Base-by-base conservation (phyloP, 2,888 invertebrate genomes). In the Unio pictorum region DNA sequence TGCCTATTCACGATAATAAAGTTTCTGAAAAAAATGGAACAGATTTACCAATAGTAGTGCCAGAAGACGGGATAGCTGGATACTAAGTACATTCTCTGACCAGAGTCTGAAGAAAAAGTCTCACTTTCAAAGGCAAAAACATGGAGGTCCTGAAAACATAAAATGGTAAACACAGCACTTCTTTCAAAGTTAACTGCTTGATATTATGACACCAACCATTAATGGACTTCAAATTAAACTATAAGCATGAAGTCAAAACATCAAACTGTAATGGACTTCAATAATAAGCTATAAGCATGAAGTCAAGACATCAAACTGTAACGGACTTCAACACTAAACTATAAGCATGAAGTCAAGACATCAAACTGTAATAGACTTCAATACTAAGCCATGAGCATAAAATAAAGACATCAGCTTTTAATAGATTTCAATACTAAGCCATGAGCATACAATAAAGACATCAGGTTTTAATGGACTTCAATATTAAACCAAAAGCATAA, bases 91-190 rank as follows among this genome's bases (percentile, higher is more conserved):
- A 84, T 76, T 58, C 89, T 80, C 74, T 86, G 84, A 17, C 89
- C 89, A 17, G 71, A 71, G 45, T 79, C 76, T 56, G 69, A 67
- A 17, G 74, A 76, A 61, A 84, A 78, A 8, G 72, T 75, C 23
- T 81, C 81, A 76, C 86, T 87, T 75, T 88, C 89, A 82, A 75
- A 88, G 8, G 88, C 84, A 84, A 88, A 87, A 67, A 88, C 88
- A 74, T 84, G 81, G 20, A 88, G 74, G 64, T 87, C 86, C 87
- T 88, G 72, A 11, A 76, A 74, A 17, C 11, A 45, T 11, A 45
- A 45, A 45, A 34, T 11, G 45, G 45, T 45, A 11, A 45, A 45
- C 45, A 45, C 8, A 45, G 45, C 11, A 45, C 8, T 45, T 45
- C 1, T 45, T 45, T 45, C 11, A 45, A 45, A 45, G 11, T 3